Base-by-base conservation (phyloP, 2,113 vertebrate species). In the Meles meles region DNA sequence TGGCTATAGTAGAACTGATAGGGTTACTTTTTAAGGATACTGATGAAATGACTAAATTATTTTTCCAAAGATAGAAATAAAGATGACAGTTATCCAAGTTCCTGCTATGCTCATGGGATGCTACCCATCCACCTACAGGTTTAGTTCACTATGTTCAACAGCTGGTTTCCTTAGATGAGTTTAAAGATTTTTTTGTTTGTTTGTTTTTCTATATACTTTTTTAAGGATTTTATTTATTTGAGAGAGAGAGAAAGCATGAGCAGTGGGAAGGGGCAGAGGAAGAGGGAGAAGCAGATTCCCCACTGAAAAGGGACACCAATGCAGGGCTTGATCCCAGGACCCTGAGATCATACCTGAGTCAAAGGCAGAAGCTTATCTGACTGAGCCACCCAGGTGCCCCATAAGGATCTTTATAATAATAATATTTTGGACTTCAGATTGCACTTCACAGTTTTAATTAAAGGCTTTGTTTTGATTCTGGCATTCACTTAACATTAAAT, bases 401-500 rank as follows among this genome's bases (percentile, higher is more conserved):
- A 5, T 67, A 67, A 67, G 63, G 65, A 74, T 29, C 6, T 4
- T 31, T 77, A 72, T 93, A 4, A n/a, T 6, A 89, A 47, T 15
- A 34, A 34, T 7, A 17, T 76, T 9, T 65, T 63, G 29, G 14
- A 71, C n/a, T 77, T 31, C 0, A 31, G 6, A 42, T 86, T 37
- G 6, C 12, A 90, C 63, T 31, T 81, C 8, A 61, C 27, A 0
- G 0, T 94, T 93, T 97, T 93, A 71, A 71, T 59, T 12, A 39
- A 39, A 14, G 39, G 4, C 2, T 92, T 74, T 55, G 3, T 85
- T 97, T 79, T 65, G 11, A 89, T 59, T 94, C 59, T 96, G 84
- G 72, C 63, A 25, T 96, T 95, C 27, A 57, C 81, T 92, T 92
- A 95, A 93, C 42, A 94, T 82, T 72, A 94, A 59, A 92, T 6